Evolutionary conservation across 2,797 vertebrate species (phyloP), one percentile per base, ranked within the genome.

Genomic region (Lepidocolaptes lacrymiger): DNA sequence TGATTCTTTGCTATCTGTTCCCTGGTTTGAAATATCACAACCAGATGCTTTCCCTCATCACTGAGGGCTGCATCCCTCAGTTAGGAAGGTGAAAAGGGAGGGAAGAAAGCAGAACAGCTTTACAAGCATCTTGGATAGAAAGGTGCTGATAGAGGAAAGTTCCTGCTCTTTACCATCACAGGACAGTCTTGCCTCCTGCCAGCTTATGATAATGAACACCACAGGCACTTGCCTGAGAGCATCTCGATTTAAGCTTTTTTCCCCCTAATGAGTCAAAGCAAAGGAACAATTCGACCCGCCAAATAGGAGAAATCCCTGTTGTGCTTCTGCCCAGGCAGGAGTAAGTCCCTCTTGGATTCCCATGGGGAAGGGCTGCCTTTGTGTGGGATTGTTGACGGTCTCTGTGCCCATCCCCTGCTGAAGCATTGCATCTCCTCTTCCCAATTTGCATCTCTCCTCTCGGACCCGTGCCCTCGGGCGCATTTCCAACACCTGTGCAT

Each of bases 191-290:
- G 46, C 66, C 36, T 88, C 66, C 62, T 90, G 88, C 46, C 79
- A 88, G 41, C 24, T 88, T 51, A 64, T 22, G 64, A 9, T 62
- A 88, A 93, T 21, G 58, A 91, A 20, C 39, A 48, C 62, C 55
- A 48, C 0, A 0, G 85, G 48, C 24, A 20, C 36, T 81, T 0
- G 0, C 56, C 64, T 32, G 49, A 75, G 64, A 89, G 54, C 1
- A 1, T 54, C 82, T 75, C 51, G 13, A 0, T 86, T 81, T 52
- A 51, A 68, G 79, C 9, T 20, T 61, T 93, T 77, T 72, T 5
- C 12, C 43, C 15, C 66, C 22, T 52, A 67, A 75, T 18, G 26
- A 84, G 67, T 58, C 49, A 68, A 81, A 93, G 49, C 14, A 72
- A 68, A 78, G 36, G 27, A 77, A n/a, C 21, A 61, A 36, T 68